These are phyloP conservation scores for Stegostoma tigrinum DNA, from an alignment of 2,113 vertebrate species.

Conservation along the genomic window DNA sequence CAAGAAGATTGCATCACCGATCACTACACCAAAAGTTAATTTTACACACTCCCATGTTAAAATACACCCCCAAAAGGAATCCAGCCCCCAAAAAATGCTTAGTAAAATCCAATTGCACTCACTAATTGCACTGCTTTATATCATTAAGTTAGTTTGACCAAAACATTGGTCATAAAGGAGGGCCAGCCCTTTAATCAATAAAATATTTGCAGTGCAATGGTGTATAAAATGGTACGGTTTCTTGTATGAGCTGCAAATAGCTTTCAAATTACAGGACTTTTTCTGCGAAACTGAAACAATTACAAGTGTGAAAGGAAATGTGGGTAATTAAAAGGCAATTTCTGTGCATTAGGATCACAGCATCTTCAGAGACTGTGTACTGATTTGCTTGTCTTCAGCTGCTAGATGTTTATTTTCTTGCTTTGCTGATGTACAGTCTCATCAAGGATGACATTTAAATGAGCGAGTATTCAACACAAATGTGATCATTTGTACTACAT, in stretches of 20 bases:
- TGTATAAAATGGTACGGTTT: conserved; percentile 45
- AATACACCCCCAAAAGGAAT: not conserved
- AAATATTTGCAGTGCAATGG: conserved; percentile 52
- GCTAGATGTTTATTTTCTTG: conserved; percentile 67
- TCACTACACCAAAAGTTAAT: not conserved
- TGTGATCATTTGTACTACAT: conserved; percentile 87
- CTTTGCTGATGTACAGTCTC: conserved; percentile 64
- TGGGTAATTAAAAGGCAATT: conserved; percentile 80
- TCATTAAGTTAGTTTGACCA: conserved; percentile 29
- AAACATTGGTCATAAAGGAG: conserved; percentile 24
- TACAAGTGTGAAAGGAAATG: conserved; percentile 73
- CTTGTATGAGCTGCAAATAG: conserved; percentile 56
- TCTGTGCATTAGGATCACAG: conserved; percentile 80
- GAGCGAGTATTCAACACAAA: conserved; percentile 90
- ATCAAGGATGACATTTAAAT: conserved; percentile 96
- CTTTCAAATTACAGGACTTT: conserved; percentile 67
- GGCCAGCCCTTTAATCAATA: conserved; percentile 67
- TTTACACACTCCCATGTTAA: not conserved
- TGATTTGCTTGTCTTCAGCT: conserved; percentile 68
- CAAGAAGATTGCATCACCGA: not conserved
- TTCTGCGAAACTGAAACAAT: conserved; percentile 80
- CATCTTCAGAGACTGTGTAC: conserved; percentile 62
- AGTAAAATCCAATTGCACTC: conserved; percentile 12
- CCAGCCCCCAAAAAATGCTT: not conserved
- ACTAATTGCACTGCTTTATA: conserved; percentile 10